A percentile compares a stretch with the other conserved stretches of the same genome.
Conservation (phyloP, 2,113 vertebrate genomes). For the Neotragus moschatus region DNA sequence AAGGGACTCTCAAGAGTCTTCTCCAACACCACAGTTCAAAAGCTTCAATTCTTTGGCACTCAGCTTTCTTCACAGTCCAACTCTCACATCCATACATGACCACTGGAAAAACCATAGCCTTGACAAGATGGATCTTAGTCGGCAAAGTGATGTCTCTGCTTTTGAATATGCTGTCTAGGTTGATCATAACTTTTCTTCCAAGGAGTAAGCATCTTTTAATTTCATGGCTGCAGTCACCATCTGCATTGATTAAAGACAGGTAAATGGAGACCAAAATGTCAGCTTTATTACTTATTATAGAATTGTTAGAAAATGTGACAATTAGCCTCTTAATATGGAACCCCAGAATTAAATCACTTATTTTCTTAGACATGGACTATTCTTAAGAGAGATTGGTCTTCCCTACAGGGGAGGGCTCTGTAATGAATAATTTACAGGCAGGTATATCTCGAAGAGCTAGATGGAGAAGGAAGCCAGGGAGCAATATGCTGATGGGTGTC, state of each 20-base stretch:
- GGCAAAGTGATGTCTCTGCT: too few relatives aligned
- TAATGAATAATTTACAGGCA: neutral
- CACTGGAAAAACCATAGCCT: too few relatives aligned
- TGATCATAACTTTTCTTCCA: too few relatives aligned
- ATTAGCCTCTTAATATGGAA: neutral
- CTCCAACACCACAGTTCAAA: too few relatives aligned
- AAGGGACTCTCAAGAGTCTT: too few relatives aligned
- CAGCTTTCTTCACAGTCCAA: too few relatives aligned
- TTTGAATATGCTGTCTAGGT: too few relatives aligned
- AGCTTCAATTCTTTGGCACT: fast-evolving
- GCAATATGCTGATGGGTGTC: fast-evolving
- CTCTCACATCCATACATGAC: too few relatives aligned
- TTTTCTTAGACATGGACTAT: neutral
- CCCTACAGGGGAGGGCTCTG: fast-evolving
- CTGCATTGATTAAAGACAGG: neutral
- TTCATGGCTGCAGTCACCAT: too few relatives aligned
- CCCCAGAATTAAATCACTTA: neutral
- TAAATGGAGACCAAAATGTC: neutral
- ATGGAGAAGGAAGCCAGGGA: neutral
- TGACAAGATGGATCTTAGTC: too few relatives aligned
- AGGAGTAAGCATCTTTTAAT: too few relatives aligned
- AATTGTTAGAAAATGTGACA: neutral
- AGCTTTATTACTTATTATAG: neutral
- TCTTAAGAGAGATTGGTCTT: neutral
- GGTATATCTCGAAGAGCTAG: neutral